These are phyloP conservation scores for Artibeus jamaicensis DNA, from an alignment of 2,797 vertebrate species.

Conservation along the genomic window DNA sequence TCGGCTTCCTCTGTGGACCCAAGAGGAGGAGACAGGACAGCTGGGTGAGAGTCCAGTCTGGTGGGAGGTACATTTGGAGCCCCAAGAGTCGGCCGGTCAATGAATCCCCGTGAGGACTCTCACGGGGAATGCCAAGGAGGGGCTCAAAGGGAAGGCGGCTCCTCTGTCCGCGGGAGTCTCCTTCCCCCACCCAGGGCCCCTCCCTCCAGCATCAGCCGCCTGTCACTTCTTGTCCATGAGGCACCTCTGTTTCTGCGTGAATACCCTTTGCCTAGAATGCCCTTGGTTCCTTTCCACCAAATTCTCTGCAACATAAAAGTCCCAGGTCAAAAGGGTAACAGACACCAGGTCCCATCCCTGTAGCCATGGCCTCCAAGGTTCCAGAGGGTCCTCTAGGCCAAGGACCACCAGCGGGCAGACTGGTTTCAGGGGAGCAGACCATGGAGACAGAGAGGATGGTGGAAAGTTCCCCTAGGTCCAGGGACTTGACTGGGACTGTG, in stretches of 20 bases:
- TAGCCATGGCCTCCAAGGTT: not conserved
- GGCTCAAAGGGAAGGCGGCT: not conserved
- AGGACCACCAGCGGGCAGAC: not conserved
- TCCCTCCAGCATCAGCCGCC: not conserved
- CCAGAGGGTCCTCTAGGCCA: not conserved
- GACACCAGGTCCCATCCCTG: not conserved
- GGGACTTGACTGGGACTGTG: fast-evolving
- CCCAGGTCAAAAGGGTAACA: not conserved
- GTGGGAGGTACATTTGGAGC: not conserved
- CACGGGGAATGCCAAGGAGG: fast-evolving
- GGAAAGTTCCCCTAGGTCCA: not conserved
- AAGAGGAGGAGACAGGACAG: not conserved
- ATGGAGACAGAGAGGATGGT: not conserved
- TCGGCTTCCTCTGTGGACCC: not conserved
- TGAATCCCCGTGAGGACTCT: not conserved
- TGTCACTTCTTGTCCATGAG: not conserved
- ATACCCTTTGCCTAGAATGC: not conserved
- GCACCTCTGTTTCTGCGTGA: not conserved
- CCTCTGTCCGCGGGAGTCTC: not conserved
- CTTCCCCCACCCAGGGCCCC: fast-evolving
- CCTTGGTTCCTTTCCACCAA: not conserved
- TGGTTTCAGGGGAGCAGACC: not conserved
- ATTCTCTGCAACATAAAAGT: not conserved
- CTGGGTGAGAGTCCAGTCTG: not conserved
- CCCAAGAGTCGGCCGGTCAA: fast-evolving